A percentile compares a stretch with the other conserved stretches of the same genome.
Evolutionary conservation across 2,888 invertebrate genomes (phyloP).

Genomic region (Metacarcinus magister): DNA sequence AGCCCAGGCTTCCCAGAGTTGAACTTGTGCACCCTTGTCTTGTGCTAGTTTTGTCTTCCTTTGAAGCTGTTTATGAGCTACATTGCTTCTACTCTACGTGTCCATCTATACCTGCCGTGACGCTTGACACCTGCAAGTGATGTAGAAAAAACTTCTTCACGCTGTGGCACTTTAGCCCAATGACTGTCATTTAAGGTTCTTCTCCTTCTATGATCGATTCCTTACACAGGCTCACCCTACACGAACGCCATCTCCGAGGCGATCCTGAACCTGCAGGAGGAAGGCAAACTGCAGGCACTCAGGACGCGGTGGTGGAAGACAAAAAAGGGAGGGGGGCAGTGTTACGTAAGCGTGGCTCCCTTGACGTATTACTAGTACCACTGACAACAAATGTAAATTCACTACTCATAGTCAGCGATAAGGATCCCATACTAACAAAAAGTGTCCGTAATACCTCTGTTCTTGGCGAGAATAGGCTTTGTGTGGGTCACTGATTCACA

Average conservation of each 20-base stretch:
- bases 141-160: not conserved
- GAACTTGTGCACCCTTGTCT: constrained; percentile 40
- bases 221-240: constrained; percentile 87
- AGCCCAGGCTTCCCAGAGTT: not conserved
- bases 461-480: constrained; percentile 58
- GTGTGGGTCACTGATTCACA: not conserved
- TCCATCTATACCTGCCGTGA: not conserved
- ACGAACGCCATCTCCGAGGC: constrained; percentile 89
- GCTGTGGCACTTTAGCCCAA: not conserved
- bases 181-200: not conserved
- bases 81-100: not conserved
- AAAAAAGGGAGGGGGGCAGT: constrained; percentile 94
- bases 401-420: constrained; percentile 53
- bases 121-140: not conserved
- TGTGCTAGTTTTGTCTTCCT: constrained; percentile 13
- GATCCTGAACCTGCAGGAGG: constrained; percentile 90
- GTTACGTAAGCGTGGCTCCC: constrained; percentile 88
- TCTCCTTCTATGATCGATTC: constrained; percentile 56
- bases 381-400: constrained; percentile 26
- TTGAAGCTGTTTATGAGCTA: not conserved
- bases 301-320: constrained; percentile 95
- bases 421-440: constrained; percentile 57
- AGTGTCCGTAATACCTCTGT: constrained; percentile 2
- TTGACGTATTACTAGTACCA: not conserved
- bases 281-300: constrained; percentile 89